phyloP scores from a whole-genome alignment of 2,797 vertebrate genomes.

The Lacerta viridis region DNA sequence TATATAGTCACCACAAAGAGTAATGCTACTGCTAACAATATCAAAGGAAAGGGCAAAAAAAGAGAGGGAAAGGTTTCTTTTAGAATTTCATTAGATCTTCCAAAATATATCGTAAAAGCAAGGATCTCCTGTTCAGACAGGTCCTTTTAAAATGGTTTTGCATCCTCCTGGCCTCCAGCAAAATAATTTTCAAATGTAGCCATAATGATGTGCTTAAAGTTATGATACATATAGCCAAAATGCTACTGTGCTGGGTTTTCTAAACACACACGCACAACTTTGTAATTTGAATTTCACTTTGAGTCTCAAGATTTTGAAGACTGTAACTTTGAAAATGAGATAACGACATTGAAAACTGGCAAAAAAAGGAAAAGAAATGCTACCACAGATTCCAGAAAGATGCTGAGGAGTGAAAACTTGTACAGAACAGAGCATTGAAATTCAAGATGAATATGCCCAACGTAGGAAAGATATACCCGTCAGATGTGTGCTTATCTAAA shows the following conservation, averaged over 20 bases:
- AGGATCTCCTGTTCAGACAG: slow-evolving; percentile 49
- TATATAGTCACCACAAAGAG: no score
- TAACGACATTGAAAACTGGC: no score
- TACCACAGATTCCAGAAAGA: no score
- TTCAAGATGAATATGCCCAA: slow-evolving; percentile 14
- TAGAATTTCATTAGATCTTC: slow-evolving; percentile 37
- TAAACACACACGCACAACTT: not conserved
- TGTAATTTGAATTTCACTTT: no score
- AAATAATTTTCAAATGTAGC: slow-evolving; percentile 51
- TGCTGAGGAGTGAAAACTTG: no score
- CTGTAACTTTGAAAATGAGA: no score
- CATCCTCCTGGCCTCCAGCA: slow-evolving; percentile 42
- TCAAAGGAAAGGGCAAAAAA: slow-evolving; percentile 26
- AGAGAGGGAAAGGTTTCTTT: slow-evolving; percentile 21
- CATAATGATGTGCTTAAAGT: slow-evolving; percentile 42
- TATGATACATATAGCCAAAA: slow-evolving; percentile 10
- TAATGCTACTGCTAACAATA: no score
- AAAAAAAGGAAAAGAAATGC: no score
- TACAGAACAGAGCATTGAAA: no score
- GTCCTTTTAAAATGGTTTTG: slow-evolving; percentile 35
- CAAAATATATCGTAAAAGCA: slow-evolving; percentile 44
- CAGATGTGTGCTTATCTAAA: slow-evolving; percentile 57
- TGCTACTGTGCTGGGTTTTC: slow-evolving; percentile 1
- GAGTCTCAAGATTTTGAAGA: no score
- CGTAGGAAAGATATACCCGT: slow-evolving; percentile 46